These are phyloP conservation scores for Linnaemya tessellans DNA, from an alignment of 2,888 invertebrate genomes.

Conservation along the genomic window DNA sequence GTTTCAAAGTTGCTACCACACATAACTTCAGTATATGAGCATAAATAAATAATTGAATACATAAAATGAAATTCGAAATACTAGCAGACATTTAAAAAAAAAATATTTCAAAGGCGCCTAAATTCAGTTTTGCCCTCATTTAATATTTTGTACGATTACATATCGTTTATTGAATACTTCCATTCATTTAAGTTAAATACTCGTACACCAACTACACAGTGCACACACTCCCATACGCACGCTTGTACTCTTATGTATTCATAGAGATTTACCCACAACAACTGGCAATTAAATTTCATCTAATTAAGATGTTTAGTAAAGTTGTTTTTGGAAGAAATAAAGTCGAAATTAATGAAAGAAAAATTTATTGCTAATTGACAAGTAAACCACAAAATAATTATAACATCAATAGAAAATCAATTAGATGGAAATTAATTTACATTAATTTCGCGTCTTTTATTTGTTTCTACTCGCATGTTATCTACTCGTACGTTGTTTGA, in stretches of 20 bases:
- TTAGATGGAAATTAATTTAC: constrained; percentile 62
- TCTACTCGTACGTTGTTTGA: background rate
- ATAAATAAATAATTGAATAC: no score
- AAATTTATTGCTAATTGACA: constrained; percentile 59
- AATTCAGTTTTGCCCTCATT: no score
- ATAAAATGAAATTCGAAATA: no score
- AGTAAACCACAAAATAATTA: constrained; percentile 66
- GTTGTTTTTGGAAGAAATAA: constrained; percentile 1
- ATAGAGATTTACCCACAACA: background rate
- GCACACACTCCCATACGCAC: background rate
- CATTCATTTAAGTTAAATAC: background rate
- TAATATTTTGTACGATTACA: no score
- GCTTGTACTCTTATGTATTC: background rate
- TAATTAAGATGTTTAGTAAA: constrained; percentile 61
- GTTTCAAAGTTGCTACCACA: no score
- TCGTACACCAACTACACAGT: background rate
- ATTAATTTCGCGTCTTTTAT: constrained; percentile 15
- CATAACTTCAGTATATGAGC: no score
- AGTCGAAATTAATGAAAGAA: constrained; percentile 32
- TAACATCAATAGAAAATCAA: constrained; percentile 60
- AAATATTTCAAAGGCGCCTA: no score
- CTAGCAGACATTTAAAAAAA: no score
- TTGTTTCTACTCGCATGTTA: background rate
- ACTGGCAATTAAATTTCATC: constrained; percentile 35
- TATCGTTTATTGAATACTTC: constrained; percentile 3